Evolutionary conservation across 1,140 invertebrate genomes (phyloP).

Genomic region (Myzus persicae): DNA sequence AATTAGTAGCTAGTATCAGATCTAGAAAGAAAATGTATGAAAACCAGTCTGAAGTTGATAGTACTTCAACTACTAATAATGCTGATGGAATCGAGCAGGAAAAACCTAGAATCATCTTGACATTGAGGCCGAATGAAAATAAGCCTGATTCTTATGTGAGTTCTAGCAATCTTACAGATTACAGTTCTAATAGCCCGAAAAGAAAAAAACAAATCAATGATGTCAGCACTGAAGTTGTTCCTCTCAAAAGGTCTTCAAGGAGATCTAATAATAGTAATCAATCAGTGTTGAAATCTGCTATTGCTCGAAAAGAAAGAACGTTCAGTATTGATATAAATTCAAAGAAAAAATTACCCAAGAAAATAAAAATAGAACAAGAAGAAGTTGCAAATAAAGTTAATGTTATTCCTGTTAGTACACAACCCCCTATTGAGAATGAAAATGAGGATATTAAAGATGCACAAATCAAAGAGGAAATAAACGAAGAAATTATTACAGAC

Average conservation of each 20-base stretch:
- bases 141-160: conserved; percentile 59
- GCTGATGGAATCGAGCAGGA: conserved; percentile 32
- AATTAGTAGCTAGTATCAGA: conserved; percentile 51
- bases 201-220: conserved; percentile 46
- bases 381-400: neutral
- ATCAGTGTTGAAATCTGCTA: conserved; percentile 64
- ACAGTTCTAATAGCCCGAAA: conserved; percentile 27
- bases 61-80: conserved; percentile 39
- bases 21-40: conserved; percentile 53
- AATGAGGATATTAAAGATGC: neutral
- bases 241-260: conserved; percentile 63
- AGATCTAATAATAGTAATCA: conserved; percentile 62
- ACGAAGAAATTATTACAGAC: conserved; percentile 15
- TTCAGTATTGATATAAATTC: conserved; percentile 60
- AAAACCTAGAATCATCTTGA: conserved; percentile 61
- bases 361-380: conserved; percentile 37
- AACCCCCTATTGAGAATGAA: neutral
- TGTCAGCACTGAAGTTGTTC: conserved; percentile 35
- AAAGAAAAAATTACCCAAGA: conserved; percentile 49
- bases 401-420: neutral
- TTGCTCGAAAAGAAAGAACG: conserved; percentile 64
- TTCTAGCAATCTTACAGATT: conserved; percentile 52
- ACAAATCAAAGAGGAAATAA: conserved; percentile 34
- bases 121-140: conserved; percentile 60
- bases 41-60: conserved; percentile 37